These are phyloP conservation scores for Agonopterix arenella DNA, from an alignment of 2,888 invertebrate genomes.

Conservation along the genomic window DNA sequence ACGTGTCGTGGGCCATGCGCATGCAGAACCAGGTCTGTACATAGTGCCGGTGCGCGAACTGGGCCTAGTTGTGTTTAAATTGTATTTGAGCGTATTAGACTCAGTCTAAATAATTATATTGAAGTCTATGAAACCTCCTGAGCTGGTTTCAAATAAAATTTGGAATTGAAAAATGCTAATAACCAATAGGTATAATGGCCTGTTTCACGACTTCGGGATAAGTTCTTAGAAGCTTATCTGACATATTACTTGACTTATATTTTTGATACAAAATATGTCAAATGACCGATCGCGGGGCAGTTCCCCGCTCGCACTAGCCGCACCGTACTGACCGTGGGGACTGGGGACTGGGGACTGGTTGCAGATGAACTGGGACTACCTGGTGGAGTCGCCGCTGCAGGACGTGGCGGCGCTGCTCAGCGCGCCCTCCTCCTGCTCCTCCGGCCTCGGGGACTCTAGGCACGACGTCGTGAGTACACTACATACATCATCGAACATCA, in stretches of 20 bases:
- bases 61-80: too few relatives aligned
- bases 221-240: too few relatives aligned
- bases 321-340: background rate
- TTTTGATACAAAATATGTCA: too few relatives aligned
- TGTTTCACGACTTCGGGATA: too few relatives aligned
- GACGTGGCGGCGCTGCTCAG: constrained; percentile 82
- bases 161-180: too few relatives aligned
- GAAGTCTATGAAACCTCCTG: too few relatives aligned
- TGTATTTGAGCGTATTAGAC: too few relatives aligned
- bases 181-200: constrained; percentile 70
- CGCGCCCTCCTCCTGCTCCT: constrained; percentile 9
- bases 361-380: constrained; percentile 58
- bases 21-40: constrained; percentile 84
- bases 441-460: constrained; percentile 18
- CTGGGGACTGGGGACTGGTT: background rate
- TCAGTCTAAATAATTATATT: too few relatives aligned
- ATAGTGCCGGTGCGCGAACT: too few relatives aligned
- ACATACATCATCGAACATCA: too few relatives aligned
- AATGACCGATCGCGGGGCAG: too few relatives aligned
- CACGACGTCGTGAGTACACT: constrained; percentile 24
- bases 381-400: constrained; percentile 79
- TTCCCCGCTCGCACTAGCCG: background rate
- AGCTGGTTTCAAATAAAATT: constrained; percentile 49
- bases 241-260: too few relatives aligned
- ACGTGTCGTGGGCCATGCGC: constrained; percentile 95